phyloP scores from a whole-genome alignment of 1,140 invertebrate genomes.

The Stratiolaelaps scimitus region DNA sequence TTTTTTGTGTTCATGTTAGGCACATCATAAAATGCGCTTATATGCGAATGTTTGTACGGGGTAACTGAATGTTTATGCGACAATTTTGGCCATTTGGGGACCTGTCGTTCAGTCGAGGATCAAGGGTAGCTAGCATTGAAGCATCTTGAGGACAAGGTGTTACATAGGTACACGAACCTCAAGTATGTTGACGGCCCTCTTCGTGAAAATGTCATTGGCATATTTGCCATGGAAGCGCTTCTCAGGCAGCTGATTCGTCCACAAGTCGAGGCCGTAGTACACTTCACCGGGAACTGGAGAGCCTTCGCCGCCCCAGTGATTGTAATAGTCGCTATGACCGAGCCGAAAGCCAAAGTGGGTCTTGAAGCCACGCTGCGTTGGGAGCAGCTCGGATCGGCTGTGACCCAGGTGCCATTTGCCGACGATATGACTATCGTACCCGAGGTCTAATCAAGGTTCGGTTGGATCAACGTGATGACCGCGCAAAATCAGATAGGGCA shows the following conservation, averaged over 20 bases:
- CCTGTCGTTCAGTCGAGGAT: too few relatives aligned
- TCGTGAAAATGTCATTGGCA: constrained; percentile 66
- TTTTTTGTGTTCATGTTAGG: too few relatives aligned
- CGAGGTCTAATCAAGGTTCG: not conserved
- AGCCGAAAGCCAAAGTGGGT: constrained; percentile 68
- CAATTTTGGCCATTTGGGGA: too few relatives aligned
- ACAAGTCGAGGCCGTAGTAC: constrained; percentile 36
- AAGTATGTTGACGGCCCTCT: constrained; percentile 58
- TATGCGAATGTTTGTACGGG: too few relatives aligned
- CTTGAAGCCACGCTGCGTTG: constrained; percentile 63
- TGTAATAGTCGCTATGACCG: constrained; percentile 66
- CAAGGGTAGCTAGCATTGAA: too few relatives aligned
- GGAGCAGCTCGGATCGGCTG: constrained; percentile 55
- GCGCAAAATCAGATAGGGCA: too few relatives aligned
- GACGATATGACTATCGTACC: constrained; percentile 27
- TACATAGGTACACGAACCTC: constrained; percentile 51
- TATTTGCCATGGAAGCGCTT: constrained; percentile 64
- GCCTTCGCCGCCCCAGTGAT: constrained; percentile 44
- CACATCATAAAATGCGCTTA: too few relatives aligned
- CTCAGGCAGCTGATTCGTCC: constrained; percentile 54
- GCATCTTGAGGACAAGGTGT: too few relatives aligned
- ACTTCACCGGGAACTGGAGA: constrained; percentile 15
- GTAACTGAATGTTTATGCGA: too few relatives aligned
- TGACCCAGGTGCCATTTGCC: constrained; percentile 63
- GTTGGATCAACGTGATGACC: not conserved